Evolutionary conservation across 2,797 vertebrate species (phyloP).

Genomic region (Euthynnus affinis): DNA sequence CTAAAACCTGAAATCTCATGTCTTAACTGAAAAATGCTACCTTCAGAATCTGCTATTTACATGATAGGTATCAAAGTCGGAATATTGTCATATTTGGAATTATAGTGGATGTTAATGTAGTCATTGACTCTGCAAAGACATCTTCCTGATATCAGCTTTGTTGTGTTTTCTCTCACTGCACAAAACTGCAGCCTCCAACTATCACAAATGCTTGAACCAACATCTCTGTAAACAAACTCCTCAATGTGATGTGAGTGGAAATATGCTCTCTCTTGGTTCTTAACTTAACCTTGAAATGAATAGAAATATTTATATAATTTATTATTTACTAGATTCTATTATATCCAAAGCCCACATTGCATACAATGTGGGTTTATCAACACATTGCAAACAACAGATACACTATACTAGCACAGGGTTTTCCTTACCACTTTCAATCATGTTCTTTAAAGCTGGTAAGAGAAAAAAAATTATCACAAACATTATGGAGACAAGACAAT

Average conservation of each 20-base stretch:
- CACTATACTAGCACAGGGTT: not conserved
- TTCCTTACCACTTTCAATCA: not conserved
- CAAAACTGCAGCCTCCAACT: constrained; percentile 12
- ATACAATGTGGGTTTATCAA: no score
- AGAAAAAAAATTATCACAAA: not conserved
- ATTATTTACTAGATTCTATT: not conserved
- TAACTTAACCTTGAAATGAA: not conserved
- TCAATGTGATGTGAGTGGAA: not conserved
- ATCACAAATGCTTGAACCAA: not conserved
- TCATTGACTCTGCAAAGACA: constrained; percentile 9
- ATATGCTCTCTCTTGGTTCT: not conserved
- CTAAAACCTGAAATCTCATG: no score
- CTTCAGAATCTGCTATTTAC: no score
- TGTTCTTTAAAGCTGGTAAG: no score
- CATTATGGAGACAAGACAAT: not conserved
- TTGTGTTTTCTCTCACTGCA: constrained; percentile 16
- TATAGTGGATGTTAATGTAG: no score
- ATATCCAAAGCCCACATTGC: not conserved
- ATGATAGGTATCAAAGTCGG: no score
- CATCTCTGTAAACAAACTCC: constrained; percentile 30
- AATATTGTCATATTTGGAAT: no score
- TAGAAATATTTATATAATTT: no score
- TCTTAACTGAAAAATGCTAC: no score
- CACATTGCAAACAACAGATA: no score
- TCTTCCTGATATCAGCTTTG: constrained; percentile 15